A percentile compares a stretch with the other conserved stretches of the same genome.
Conservation (phyloP, 2,113 vertebrate species). For the Bombycilla garrulus region DNA sequence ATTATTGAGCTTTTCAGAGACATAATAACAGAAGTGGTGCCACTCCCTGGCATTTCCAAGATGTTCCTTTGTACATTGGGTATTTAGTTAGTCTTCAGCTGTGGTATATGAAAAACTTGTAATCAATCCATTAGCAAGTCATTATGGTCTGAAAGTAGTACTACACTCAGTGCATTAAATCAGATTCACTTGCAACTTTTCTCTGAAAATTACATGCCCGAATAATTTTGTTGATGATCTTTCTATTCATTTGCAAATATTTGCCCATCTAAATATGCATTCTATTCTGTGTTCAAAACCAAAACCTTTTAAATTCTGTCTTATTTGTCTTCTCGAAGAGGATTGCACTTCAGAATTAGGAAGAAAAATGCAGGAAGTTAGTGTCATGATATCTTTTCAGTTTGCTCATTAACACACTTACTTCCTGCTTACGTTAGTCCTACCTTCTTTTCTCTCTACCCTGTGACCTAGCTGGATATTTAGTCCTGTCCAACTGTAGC, state of each 20-base stretch:
- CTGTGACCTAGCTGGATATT: not conserved
- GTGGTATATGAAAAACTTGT: not conserved
- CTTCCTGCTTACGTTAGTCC: not conserved
- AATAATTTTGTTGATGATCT: constrained; percentile 19
- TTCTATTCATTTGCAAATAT: not conserved
- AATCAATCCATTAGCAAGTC: constrained; percentile 36
- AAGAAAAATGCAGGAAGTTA: not conserved
- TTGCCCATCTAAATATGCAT: not conserved
- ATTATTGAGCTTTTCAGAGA: constrained; percentile 12
- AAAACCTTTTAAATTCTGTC: not conserved
- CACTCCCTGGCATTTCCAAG: not conserved
- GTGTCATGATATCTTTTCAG: not conserved
- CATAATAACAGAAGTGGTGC: not conserved
- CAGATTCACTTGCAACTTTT: not conserved
- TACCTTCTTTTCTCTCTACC: not conserved
- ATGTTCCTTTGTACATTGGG: not conserved
- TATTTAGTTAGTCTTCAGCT: constrained; percentile 12
- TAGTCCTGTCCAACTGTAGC: not conserved
- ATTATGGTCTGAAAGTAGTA: constrained; percentile 18
- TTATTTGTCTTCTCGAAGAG: not conserved
- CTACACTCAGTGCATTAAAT: not conserved
- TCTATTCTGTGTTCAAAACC: not conserved
- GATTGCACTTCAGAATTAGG: not conserved
- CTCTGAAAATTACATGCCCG: not conserved
- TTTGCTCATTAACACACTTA: not conserved